Evolutionary conservation across 2,113 vertebrate genomes (phyloP).

Genomic region (Nicator chloris): DNA sequence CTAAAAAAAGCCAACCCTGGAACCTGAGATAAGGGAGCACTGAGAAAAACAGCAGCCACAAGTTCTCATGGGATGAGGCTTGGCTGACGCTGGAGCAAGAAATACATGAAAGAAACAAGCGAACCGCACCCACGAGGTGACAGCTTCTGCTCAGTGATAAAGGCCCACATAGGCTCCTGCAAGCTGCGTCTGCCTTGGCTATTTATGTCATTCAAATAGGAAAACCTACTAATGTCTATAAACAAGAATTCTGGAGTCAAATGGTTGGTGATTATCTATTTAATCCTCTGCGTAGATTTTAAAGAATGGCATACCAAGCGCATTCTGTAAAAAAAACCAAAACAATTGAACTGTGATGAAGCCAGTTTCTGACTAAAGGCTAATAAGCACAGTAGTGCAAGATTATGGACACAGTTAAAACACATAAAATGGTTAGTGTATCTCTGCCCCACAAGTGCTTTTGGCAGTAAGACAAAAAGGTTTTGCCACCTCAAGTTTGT

Average conservation of each 20-base stretch:
- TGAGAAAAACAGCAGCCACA: constrained; percentile 47
- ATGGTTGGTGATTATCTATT: not conserved
- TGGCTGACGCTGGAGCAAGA: constrained; percentile 45
- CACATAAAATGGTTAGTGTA: not conserved
- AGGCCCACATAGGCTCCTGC: constrained; percentile 26
- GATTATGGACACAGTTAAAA: not conserved
- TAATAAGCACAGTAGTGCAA: not conserved
- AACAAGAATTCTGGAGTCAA: not conserved
- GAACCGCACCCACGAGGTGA: constrained; percentile 35
- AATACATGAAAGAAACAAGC: constrained; percentile 54
- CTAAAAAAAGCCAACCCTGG: constrained; percentile 53
- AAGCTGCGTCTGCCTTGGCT: not conserved
- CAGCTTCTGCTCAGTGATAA: constrained; percentile 38
- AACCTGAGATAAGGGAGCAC: constrained; percentile 58
- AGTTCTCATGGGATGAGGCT: constrained; percentile 50
- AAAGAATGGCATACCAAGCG: not conserved
- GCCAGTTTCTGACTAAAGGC: not conserved
- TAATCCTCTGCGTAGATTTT: not conserved
- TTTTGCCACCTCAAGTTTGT: not conserved
- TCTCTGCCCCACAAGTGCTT: not conserved
- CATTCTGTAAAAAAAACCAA: not conserved
- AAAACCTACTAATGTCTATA: not conserved
- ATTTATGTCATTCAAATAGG: constrained; percentile 18
- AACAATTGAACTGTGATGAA: not conserved
- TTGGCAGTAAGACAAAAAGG: not conserved